Evolutionary conservation across 2,113 vertebrate species (phyloP).

Genomic region (Columba janthina): DNA sequence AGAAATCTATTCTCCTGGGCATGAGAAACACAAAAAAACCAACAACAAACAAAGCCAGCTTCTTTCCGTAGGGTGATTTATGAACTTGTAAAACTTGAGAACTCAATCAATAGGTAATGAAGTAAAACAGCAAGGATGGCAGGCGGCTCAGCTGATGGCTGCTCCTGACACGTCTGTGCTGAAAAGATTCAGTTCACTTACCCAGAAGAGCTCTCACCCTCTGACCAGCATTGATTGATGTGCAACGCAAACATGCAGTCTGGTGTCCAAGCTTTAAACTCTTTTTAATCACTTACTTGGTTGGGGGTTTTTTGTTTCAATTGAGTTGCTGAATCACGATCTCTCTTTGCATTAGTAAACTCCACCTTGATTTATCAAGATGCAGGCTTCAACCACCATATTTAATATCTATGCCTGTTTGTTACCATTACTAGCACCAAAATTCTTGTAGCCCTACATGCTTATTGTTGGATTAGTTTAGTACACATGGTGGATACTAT

Average conservation of each 20-base stretch:
- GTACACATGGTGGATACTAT: not conserved
- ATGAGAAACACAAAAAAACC: not conserved
- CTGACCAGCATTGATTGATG: not conserved
- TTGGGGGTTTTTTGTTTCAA: not conserved
- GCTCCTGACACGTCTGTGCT: not conserved
- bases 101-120: conserved; percentile 64
- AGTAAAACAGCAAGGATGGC: conserved; percentile 42
- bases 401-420: not conserved
- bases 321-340: not conserved
- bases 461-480: conserved; percentile 15
- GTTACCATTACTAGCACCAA: not conserved
- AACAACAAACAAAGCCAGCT: not conserved
- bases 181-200: conserved; percentile 44
- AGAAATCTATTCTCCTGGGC: not conserved
- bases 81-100: conserved; percentile 55
- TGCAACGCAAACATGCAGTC: not conserved
- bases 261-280: not conserved
- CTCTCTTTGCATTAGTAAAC: not conserved
- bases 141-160: not conserved
- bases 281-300: not conserved
- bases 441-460: not conserved
- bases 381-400: not conserved
- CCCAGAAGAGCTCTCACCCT: not conserved
- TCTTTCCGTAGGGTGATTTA: conserved; percentile 47
- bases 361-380: not conserved